Conservation (phyloP, 2,113 vertebrate species). For the Actinemys pallida region DNA sequence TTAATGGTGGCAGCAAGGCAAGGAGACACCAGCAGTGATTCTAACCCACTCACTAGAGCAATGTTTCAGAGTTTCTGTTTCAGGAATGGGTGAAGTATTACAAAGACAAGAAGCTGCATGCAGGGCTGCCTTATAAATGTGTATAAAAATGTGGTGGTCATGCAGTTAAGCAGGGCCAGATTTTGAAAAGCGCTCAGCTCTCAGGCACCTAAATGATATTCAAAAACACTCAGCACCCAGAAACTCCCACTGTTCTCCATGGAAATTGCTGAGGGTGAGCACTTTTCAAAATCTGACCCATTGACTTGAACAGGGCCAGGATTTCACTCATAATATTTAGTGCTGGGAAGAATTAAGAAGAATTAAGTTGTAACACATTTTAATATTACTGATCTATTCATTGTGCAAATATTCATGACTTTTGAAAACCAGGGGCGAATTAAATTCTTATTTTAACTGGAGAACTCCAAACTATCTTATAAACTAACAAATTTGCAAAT, state of each 20-base stretch:
- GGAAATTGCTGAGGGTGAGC: no score
- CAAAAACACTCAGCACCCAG: neutral
- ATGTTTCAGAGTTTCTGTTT: neutral
- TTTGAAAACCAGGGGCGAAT: conserved; percentile 55
- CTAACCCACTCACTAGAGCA: neutral
- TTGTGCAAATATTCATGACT: conserved; percentile 56
- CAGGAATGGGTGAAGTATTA: accelerated
- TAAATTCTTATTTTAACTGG: neutral
- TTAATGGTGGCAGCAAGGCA: neutral
- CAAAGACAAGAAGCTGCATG: neutral
- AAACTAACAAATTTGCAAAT: accelerated
- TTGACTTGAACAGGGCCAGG: neutral
- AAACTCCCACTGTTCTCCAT: neutral
- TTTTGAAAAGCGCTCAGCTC: neutral
- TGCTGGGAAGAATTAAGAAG: conserved; percentile 22
- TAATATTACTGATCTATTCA: conserved; percentile 41
- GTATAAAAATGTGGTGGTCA: neutral
- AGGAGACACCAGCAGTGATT: neutral
- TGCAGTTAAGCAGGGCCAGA: no score
- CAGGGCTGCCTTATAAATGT: neutral
- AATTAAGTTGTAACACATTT: conserved; percentile 39
- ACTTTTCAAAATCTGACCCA: no score
- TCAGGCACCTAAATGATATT: neutral
- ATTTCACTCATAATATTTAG: neutral
- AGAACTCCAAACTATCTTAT: neutral